Evolutionary conservation across 2,797 vertebrate genomes (phyloP).

Genomic region (Schizothorax lantsangensis): DNA sequence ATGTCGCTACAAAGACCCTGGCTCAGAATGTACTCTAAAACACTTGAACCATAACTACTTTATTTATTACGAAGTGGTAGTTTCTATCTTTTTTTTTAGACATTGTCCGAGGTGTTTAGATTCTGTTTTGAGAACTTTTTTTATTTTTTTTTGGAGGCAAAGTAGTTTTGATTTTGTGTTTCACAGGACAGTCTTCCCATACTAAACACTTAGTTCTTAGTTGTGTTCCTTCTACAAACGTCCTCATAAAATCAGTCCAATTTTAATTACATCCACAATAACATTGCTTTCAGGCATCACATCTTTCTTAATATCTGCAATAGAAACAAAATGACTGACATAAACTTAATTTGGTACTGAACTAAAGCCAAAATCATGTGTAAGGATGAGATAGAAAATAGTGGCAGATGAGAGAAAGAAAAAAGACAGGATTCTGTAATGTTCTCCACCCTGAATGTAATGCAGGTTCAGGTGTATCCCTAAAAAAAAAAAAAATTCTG

Average conservation of each 20-base stretch:
- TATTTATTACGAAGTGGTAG: background rate
- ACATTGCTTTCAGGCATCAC: constrained; percentile 73
- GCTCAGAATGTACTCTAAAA: background rate
- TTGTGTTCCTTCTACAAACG: constrained; percentile 43
- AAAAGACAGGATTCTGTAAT: background rate
- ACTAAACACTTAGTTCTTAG: constrained; percentile 58
- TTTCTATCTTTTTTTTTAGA: constrained; percentile 53
- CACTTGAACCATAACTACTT: background rate
- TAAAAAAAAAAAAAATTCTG: background rate
- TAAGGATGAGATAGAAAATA: constrained; percentile 61
- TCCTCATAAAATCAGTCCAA: constrained; percentile 61
- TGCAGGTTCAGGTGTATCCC: background rate
- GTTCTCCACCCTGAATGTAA: background rate
- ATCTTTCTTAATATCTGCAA: constrained; percentile 72
- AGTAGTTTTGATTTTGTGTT: constrained; percentile 49
- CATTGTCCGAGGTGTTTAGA: background rate
- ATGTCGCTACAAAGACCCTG: background rate
- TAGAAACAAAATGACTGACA: constrained; percentile 64
- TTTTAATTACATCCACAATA: constrained; percentile 73
- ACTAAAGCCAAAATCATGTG: constrained; percentile 56
- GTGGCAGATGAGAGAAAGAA: constrained; percentile 57
- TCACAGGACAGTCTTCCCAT: constrained; percentile 48
- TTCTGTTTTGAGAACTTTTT: background rate
- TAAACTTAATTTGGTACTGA: constrained; percentile 74
- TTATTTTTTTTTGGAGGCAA: background rate